A percentile compares a stretch with the other conserved stretches of the same genome.
phyloP scores from a whole-genome alignment of 2,797 vertebrate species.

The Serranus cabrilla region DNA sequence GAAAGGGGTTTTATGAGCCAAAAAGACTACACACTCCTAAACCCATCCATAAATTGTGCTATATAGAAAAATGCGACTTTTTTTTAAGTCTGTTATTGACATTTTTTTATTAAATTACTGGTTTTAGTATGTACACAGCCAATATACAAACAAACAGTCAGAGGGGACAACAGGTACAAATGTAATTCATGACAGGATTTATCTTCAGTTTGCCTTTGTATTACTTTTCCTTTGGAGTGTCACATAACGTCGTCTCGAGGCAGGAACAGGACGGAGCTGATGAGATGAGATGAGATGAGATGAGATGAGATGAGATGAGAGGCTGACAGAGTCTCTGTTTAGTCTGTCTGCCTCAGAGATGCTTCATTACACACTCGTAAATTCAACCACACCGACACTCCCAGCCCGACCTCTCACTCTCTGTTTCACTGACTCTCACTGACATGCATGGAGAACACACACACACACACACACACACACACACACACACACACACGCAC shows the following conservation, averaged over 20 bases:
- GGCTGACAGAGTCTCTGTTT: conserved; percentile 66
- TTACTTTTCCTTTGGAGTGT: conserved; percentile 7
- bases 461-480: conserved; percentile 21
- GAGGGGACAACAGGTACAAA: not conserved
- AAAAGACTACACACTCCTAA: too few species aligned
- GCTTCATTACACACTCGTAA: conserved; percentile 74
- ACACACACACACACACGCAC: not conserved
- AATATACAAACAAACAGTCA: not conserved
- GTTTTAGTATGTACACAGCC: not conserved
- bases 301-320: too few species aligned
- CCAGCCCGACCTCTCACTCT: conserved; percentile 53
- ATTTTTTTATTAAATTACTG: not conserved
- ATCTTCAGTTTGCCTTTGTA: conserved; percentile 8
- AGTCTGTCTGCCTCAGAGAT: conserved; percentile 73
- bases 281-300: too few species aligned
- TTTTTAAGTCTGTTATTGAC: not conserved
- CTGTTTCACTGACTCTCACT: conserved; percentile 40
- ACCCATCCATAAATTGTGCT: too few species aligned
- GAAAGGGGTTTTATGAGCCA: too few species aligned
- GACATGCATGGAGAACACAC: conserved; percentile 41
- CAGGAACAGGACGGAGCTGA: conserved; percentile 11
- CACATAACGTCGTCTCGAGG: conserved; percentile 7
- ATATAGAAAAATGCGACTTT: not conserved
- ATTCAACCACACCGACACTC: conserved; percentile 62
- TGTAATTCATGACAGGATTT: not conserved